phyloP scores from a whole-genome alignment of 2,888 invertebrate species.

The Deilephila porcellus region DNA sequence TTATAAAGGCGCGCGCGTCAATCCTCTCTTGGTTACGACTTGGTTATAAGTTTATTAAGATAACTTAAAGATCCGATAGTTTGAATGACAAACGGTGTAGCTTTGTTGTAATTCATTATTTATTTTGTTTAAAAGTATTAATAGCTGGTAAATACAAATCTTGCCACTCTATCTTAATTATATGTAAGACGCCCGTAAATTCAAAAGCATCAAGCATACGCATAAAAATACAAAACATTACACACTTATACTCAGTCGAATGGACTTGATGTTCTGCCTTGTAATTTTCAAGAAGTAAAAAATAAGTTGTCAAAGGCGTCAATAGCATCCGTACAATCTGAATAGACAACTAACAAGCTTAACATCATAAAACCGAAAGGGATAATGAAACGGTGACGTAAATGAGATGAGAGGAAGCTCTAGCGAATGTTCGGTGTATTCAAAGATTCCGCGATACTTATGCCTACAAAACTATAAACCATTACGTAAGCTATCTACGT shows the following conservation, averaged over 20 bases:
- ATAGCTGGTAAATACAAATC: no score
- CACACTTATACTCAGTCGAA: no score
- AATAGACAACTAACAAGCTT: constrained; percentile 1
- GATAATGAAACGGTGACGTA: not conserved
- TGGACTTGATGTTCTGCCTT: no score
- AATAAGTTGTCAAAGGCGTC: not conserved
- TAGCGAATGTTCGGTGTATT: not conserved
- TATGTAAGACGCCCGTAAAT: no score
- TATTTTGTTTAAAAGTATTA: no score
- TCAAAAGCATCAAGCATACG: no score
- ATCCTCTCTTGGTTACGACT: not conserved
- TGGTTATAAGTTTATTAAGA: not conserved
- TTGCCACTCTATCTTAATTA: no score
- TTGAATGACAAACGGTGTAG: not conserved
- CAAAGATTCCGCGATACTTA: constrained; percentile 17
- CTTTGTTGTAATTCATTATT: not conserved
- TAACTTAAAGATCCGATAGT: not conserved
- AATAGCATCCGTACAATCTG: not conserved
- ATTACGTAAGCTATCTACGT: not conserved
- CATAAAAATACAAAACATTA: no score
- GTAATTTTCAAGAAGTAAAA: no score
- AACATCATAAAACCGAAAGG: not conserved
- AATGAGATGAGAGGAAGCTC: not conserved
- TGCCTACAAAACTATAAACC: constrained; percentile 1
- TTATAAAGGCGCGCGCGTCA: constrained; percentile 1